Evolutionary conservation across 2,888 invertebrate genomes (phyloP), one percentile per base, ranked within the genome.

Genomic region (Aquatica leii): DNA sequence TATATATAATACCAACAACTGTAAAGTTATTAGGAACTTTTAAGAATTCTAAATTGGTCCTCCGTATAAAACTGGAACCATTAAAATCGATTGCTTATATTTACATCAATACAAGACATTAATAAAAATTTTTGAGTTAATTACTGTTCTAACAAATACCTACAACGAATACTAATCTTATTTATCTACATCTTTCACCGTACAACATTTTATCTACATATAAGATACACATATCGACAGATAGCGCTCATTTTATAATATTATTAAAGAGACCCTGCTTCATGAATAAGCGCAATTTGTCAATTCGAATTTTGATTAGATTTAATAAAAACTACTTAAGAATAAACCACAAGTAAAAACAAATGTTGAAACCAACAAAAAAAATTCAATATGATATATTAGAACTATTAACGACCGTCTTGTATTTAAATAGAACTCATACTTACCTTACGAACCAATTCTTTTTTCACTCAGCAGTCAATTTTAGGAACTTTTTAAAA

Each of bases 241-340:
- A 72, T 75, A 80, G 77, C 81, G 78, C 66, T 73, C 79, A 80
- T 76, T 77, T 20, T 76, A 77, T 78, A 77, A 65, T 80, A 77
- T 79, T 81, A 79, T 80, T 79, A 79, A 78, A 80, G 78, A 78
- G 81, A 82, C 82, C 82, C 82, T 82, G 82, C 80, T 80, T 81
- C 72, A 79, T 75, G 77, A 78, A 77, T 80, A 79, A 75, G 71
- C 79, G 81, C 76, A 80, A 76, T 74, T 74, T 77, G 77, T 68
- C 75, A 73, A 78, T 71, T 43, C 40, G 20, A 41, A 52, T 21
- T 53, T 17, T 40, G 73, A 14, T 54, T 40, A 20, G 35, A 40
- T 55, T 49, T 46, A 49, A 31, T 18, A 57, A 18, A 57, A 35
- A 49, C 31, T 48, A 37, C 31, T 4, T n/a, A 11, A 17, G 18